A percentile compares a stretch with the other conserved stretches of the same genome.
Conservation (phyloP, 2,113 vertebrate genomes). For the Elaphurus davidianus region DNA sequence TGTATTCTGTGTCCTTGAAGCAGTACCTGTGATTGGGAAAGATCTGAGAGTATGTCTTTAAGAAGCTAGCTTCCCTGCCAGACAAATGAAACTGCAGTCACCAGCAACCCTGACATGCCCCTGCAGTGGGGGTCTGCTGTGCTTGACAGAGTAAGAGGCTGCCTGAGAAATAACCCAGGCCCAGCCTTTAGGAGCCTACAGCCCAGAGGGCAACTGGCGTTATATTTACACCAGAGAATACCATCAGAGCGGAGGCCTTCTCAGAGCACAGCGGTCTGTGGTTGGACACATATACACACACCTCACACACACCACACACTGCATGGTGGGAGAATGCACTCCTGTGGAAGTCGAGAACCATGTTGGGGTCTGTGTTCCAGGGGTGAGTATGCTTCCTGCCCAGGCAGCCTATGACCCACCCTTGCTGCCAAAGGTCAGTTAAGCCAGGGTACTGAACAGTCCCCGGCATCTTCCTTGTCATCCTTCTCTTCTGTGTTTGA, state of each 20-base stretch:
- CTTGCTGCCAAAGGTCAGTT: not conserved
- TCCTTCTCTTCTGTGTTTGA: not conserved
- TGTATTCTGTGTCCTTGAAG: constrained; percentile 6
- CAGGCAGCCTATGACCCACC: not conserved
- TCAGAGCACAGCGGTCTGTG: not conserved
- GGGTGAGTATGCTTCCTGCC: rapidly evolving
- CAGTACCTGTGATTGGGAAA: not conserved
- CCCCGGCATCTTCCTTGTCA: not conserved
- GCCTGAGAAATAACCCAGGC: not conserved
- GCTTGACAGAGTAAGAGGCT: not conserved
- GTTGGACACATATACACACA: not conserved
- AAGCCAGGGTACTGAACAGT: not conserved
- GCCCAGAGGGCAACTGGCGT: not conserved
- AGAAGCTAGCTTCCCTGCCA: not conserved
- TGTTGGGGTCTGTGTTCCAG: not conserved
- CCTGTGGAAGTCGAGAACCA: not conserved
- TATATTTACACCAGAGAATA: not conserved
- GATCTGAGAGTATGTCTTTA: not conserved
- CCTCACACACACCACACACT: not conserved
- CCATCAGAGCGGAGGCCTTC: not conserved
- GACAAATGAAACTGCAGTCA: not conserved
- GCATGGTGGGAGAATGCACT: not conserved
- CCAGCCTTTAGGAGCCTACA: not conserved
- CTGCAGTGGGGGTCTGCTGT: not conserved
- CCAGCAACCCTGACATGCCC: not conserved